A percentile compares a stretch with the other conserved stretches of the same genome.
phyloP scores from a whole-genome alignment of 2,113 vertebrate species.

The Crocuta crocuta region DNA sequence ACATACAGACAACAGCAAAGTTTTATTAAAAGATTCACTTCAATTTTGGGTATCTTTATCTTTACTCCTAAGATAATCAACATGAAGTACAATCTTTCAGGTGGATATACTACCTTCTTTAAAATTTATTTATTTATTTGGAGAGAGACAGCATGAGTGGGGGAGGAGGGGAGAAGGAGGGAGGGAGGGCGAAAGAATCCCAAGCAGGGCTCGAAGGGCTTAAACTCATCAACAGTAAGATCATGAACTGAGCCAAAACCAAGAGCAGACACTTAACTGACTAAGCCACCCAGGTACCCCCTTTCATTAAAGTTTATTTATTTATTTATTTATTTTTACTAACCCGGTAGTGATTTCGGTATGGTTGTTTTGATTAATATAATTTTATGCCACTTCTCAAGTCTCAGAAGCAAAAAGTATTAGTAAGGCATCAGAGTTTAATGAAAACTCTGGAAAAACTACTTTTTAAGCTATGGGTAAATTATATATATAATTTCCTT shows the following conservation, averaged over 20 bases:
- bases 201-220: too few relatives aligned
- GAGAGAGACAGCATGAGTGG: too few relatives aligned
- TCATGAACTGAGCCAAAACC: too few relatives aligned
- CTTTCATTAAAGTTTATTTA: too few relatives aligned
- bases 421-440: background rate
- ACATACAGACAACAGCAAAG: background rate
- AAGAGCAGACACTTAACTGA: too few relatives aligned
- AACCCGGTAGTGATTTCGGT: background rate
- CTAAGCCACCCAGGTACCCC: too few relatives aligned
- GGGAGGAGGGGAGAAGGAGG: too few relatives aligned
- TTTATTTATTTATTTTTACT: background rate
- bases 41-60: background rate
- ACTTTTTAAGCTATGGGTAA: slow-evolving; percentile 45
- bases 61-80: slow-evolving; percentile 54
- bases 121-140: too few relatives aligned
- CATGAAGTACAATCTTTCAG: background rate
- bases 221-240: too few relatives aligned
- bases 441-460: slow-evolving; percentile 42
- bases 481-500: background rate
- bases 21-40: slow-evolving; percentile 6
- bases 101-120: background rate
- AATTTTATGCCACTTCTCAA: slow-evolving; percentile 12
- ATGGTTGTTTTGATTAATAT: background rate
- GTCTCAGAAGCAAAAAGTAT: background rate
- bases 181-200: too few relatives aligned